Evolutionary conservation across 2,113 vertebrate genomes (phyloP).

Genomic region (Oreotrochilus melanogaster): DNA sequence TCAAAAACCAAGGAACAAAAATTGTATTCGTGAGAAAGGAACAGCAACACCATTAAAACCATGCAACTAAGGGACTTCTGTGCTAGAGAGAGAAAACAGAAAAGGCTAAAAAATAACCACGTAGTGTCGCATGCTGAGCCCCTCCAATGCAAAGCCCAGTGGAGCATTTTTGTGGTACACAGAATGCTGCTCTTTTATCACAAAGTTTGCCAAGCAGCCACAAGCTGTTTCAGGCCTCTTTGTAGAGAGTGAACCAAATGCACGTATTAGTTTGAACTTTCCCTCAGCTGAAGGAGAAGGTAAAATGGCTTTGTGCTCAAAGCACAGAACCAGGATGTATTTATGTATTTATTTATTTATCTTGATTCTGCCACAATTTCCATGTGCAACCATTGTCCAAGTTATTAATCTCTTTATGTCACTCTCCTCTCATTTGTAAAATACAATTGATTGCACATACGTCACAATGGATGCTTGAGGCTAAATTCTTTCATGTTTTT

Average conservation of each 20-base stretch:
- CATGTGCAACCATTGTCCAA: not conserved
- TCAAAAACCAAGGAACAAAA: not conserved
- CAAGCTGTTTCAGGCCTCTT: conserved; percentile 19
- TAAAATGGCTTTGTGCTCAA: not conserved
- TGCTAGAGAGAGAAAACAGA: not conserved
- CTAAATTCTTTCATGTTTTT: conserved; percentile 13
- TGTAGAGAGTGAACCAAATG: not conserved
- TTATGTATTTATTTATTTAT: not conserved
- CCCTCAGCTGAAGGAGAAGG: not conserved
- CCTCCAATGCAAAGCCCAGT: not conserved
- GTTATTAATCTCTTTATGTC: not conserved
- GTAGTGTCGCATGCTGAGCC: conserved; percentile 8
- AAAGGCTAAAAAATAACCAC: not conserved
- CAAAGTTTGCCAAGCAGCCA: conserved; percentile 34
- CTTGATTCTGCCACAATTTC: not conserved
- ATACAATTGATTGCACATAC: not conserved
- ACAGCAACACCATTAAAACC: not conserved
- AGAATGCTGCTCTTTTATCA: conserved; percentile 18
- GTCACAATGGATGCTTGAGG: not conserved
- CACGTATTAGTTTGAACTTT: conserved; percentile 38
- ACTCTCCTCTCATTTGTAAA: conserved; percentile 1
- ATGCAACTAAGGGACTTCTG: not conserved
- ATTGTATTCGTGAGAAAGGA: not conserved
- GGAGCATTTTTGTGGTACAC: conserved; percentile 12
- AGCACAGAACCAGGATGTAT: not conserved